Conservation (phyloP, 2,888 invertebrate species). For the Limnephilus rhombicus region DNA sequence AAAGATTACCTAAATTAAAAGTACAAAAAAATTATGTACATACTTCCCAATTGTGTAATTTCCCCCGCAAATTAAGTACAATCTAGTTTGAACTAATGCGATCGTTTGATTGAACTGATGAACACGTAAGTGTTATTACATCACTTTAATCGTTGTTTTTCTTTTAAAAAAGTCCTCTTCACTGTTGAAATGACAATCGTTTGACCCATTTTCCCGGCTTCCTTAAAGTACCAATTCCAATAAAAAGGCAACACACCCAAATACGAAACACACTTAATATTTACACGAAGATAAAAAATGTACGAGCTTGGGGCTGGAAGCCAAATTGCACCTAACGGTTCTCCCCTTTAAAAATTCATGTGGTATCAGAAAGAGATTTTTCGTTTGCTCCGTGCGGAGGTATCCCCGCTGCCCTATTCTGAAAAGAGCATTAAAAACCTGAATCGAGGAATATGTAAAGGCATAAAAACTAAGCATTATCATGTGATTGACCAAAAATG, state of each 20-base stretch:
- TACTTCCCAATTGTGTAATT: background rate
- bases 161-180: background rate
- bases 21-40: too few relatives aligned
- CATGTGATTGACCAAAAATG: background rate
- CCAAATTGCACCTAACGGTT: slow-evolving; percentile 45
- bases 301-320: slow-evolving; percentile 44
- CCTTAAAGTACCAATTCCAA: slow-evolving; percentile 11
- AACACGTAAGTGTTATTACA: background rate
- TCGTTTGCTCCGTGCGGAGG: slow-evolving; percentile 23
- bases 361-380: slow-evolving; percentile 53
- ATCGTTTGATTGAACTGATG: background rate
- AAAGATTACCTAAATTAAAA: too few relatives aligned
- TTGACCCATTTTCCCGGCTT: slow-evolving; percentile 7
- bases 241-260: slow-evolving; percentile 8
- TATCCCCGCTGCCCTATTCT: slow-evolving; percentile 31
- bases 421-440: background rate
- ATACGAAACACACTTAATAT: background rate
- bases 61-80: background rate
- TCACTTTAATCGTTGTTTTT: background rate
- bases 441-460: background rate
- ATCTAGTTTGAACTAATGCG: background rate
- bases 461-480: background rate
- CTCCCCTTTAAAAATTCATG: slow-evolving; percentile 54
- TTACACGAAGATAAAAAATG: slow-evolving; percentile 35
- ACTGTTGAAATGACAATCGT: background rate